Base-by-base conservation (phyloP, 2,888 invertebrate species). In the Zonitis immaculata region DNA sequence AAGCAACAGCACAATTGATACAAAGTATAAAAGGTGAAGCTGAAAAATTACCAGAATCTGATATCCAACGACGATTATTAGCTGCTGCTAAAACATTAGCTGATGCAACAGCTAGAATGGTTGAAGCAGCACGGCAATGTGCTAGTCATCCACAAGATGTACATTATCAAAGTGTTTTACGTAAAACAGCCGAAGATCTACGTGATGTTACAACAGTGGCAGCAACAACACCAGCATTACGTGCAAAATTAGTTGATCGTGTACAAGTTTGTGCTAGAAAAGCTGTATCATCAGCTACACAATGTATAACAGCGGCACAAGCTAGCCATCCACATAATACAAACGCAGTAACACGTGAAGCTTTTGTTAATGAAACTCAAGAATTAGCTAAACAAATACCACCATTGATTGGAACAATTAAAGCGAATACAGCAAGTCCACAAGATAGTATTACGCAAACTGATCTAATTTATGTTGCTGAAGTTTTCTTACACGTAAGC, bases 21-120 rank as follows among this genome's bases (percentile, higher is more conserved):
- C 90, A 92, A 68, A 91, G 91, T 65, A 96, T 99, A 69, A 95
- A 97, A 61, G 87, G 92, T 44, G 95, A 98, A 72, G 98, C 98
- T 0, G 95, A 95, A 68, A 83, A 83, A 32, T 88, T 92, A 67
- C 86, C 89, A 0, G 90, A 90, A 73, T 87, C 92, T 0, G 95
- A 95, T 49, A 81, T 89, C n/a, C 95, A 96, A 68, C 85, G 91
- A 59, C 84, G 91, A 52, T 77, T 99, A 47, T 76, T 99, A 43
- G 94, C 94, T 0, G 99, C 99, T 0, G 99, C 99, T 12, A 96
- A 96, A 73, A 83, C 91, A 51, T 73, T 92, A 42, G 98, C 98
- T 0, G 97, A 98, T 75, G 98, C 98, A 1, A 99, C 99, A 0
- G 92, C 96, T 0, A 84, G 90, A 62, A 90, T 99, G 88, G 97